These are phyloP conservation scores for Equus quagga DNA, from an alignment of 2,113 vertebrate genomes.

Conservation along the genomic window DNA sequence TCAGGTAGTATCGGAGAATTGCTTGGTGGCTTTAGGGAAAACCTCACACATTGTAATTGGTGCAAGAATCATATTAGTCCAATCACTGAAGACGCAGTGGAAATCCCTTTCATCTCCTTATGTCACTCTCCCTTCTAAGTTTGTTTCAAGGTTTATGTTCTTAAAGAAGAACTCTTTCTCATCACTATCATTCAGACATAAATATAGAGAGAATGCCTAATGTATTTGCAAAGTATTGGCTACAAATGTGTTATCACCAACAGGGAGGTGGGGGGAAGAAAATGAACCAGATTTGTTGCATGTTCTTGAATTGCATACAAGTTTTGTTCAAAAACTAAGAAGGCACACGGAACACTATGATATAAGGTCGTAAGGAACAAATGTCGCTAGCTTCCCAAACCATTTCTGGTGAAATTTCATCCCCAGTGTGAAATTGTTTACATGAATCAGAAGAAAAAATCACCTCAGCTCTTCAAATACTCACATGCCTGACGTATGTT, in stretches of 20 bases:
- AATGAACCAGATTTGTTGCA: not conserved
- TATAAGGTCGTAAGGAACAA: not conserved
- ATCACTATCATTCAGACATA: not conserved
- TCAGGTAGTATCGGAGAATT: not conserved
- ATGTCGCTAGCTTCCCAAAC: not conserved
- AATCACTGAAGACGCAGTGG: not conserved
- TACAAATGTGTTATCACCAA: not conserved
- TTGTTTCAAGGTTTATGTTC: not conserved
- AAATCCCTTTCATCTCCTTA: not conserved
- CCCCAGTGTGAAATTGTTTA: not conserved
- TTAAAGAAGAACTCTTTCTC: not conserved
- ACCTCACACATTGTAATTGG: not conserved
- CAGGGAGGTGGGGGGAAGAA: not conserved
- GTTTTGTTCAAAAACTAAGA: constrained; percentile 18
- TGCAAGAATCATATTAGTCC: not conserved
- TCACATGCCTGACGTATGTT: not conserved
- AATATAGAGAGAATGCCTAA: not conserved
- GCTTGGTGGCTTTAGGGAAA: not conserved
- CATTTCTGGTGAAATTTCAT: constrained; percentile 36
- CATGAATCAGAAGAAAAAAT: not conserved
- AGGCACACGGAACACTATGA: not conserved
- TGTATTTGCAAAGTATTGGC: constrained; percentile 22
- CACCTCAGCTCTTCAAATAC: not conserved
- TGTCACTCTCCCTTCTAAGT: not conserved
- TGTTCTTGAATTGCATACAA: not conserved